Evolutionary conservation across 2,888 invertebrate species (phyloP).

Genomic region (Poecilus cupreus): DNA sequence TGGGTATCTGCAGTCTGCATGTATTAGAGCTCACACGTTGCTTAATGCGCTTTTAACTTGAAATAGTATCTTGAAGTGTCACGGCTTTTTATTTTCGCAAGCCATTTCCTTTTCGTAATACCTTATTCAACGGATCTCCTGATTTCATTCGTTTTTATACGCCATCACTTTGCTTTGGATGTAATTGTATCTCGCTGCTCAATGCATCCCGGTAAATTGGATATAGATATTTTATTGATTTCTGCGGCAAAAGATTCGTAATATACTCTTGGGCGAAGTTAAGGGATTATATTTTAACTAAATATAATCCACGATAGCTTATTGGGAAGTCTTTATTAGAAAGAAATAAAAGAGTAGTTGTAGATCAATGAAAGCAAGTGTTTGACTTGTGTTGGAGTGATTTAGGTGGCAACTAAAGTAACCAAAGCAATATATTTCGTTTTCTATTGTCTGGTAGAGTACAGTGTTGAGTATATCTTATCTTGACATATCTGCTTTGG

Average conservation of each 20-base stretch:
- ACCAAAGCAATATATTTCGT: no score
- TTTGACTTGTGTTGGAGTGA: no score
- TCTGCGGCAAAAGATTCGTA: background rate
- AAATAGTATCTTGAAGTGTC: background rate
- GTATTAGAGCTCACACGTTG: background rate
- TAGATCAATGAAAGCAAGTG: no score
- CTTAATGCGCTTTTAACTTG: constrained; percentile 21
- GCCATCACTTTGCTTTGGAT: background rate
- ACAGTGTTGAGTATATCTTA: no score
- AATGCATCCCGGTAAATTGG: constrained; percentile 13
- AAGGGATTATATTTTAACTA: no score
- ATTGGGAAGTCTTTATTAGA: no score
- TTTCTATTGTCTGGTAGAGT: no score
- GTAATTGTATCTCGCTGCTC: constrained; percentile 11
- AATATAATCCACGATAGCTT: no score
- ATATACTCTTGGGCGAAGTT: no score
- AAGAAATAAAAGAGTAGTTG: no score
- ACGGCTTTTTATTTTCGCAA: background rate
- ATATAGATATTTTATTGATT: constrained; percentile 26
- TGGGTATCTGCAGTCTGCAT: constrained; percentile 8
- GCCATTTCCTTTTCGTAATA: background rate
- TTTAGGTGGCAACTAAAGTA: no score
- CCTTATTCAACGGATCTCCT: background rate
- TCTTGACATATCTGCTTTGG: no score
- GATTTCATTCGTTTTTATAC: background rate